Conservation (phyloP, 1,140 invertebrate genomes). For the Drosophila littoralis region DNA sequence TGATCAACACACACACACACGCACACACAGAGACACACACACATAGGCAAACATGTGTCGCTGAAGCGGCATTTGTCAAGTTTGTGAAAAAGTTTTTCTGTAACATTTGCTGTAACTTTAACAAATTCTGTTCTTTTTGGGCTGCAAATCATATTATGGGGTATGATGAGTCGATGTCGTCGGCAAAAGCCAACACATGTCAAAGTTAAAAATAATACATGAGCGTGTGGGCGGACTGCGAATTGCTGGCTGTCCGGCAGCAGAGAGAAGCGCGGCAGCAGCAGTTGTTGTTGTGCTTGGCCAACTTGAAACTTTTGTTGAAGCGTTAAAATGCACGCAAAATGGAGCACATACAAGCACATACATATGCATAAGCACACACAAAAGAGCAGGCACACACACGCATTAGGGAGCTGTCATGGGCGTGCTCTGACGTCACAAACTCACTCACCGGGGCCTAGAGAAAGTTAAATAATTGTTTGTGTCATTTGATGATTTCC, state of each 20-base stretch:
- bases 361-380: slow-evolving; percentile 8
- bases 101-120: slow-evolving; percentile 55
- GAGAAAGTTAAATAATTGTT: slow-evolving; percentile 82
- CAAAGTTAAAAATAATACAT: slow-evolving; percentile 77
- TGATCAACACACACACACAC: slow-evolving; percentile 50
- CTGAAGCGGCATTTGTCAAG: slow-evolving; percentile 66
- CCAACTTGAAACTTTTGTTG: slow-evolving; percentile 57
- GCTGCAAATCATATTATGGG: slow-evolving; percentile 50
- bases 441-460: slow-evolving; percentile 68
- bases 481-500: slow-evolving; percentile 82
- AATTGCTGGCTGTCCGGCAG: slow-evolving; percentile 27
- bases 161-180: slow-evolving; percentile 71
- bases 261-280: background rate
- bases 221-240: slow-evolving; percentile 21
- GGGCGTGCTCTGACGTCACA: slow-evolving; percentile 61
- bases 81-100: slow-evolving; percentile 71
- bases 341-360: slow-evolving; percentile 25
- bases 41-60: slow-evolving; percentile 30
- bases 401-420: slow-evolving; percentile 45
- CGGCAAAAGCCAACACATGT: slow-evolving; percentile 75
- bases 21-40: no score
- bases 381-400: slow-evolving; percentile 6
- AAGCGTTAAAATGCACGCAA: slow-evolving; percentile 56
- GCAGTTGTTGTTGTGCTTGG: slow-evolving; percentile 47
- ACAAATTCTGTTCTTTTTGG: slow-evolving; percentile 10